These are phyloP conservation scores for Mesocricetus auratus DNA, from an alignment of 2,113 vertebrate genomes.

Conservation along the genomic window DNA sequence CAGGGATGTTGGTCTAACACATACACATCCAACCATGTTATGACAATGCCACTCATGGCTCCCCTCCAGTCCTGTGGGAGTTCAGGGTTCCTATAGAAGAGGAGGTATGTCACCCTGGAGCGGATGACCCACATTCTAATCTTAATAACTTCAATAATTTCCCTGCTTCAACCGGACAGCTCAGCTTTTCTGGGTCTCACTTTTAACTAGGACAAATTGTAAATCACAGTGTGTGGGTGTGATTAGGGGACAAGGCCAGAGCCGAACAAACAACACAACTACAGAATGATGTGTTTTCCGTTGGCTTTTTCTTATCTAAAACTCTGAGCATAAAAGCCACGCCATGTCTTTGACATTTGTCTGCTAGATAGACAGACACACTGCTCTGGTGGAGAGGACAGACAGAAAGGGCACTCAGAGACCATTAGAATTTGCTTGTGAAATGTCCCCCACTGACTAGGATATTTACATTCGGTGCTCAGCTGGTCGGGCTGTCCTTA, in stretches of 20 bases:
- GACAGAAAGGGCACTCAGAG: not conserved
- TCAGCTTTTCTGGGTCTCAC: conserved; percentile 12
- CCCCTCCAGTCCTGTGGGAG: not conserved
- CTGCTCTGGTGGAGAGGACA: not conserved
- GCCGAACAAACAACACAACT: not conserved
- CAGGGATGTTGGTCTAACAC: not conserved
- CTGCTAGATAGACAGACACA: not conserved
- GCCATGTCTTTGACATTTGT: not conserved
- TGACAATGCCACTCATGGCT: not conserved
- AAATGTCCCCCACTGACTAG: not conserved
- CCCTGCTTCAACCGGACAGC: not conserved
- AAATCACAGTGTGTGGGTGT: not conserved
- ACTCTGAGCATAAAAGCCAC: not conserved
- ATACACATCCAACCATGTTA: not conserved
- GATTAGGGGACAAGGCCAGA: not conserved
- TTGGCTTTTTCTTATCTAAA: not conserved
- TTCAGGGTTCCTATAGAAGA: not conserved
- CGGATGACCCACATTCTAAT: not conserved
- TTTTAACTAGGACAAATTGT: not conserved
- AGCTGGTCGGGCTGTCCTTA: accelerated
- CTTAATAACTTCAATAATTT: not conserved
- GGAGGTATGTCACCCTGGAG: not conserved
- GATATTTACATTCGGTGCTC: not conserved
- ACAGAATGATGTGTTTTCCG: not conserved
- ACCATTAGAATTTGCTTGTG: not conserved